A percentile compares a stretch with the other conserved stretches of the same genome.
Conservation (phyloP, 2,888 invertebrate genomes). For the Didymodactylos carnosus region DNA sequence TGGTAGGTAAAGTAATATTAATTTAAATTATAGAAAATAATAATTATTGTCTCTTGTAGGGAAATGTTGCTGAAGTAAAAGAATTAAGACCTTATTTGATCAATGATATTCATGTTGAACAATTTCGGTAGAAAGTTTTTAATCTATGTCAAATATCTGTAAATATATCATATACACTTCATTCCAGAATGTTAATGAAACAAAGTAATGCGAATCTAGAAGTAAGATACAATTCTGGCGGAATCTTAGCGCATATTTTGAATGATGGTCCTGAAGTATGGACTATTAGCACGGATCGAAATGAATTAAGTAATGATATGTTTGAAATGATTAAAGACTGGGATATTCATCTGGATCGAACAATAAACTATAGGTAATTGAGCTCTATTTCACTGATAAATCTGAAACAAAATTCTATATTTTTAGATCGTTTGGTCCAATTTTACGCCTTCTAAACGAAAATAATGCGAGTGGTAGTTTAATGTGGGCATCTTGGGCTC, state of each 20-base stretch:
- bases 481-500: slow-evolving; percentile 90
- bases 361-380: slow-evolving; percentile 68
- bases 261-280: slow-evolving; percentile 69
- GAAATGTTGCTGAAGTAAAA: slow-evolving; percentile 84
- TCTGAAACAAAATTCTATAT: slow-evolving; percentile 14
- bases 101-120: slow-evolving; percentile 58
- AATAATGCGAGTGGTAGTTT: slow-evolving; percentile 71
- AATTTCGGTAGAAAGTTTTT: slow-evolving; percentile 42
- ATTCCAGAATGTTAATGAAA: neutral
- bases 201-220: slow-evolving; percentile 57
- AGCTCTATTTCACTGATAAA: neutral
- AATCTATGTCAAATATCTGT: neutral
- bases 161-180: neutral
- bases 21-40: too few species aligned
- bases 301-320: slow-evolving; percentile 48
- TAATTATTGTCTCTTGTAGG: too few species aligned
- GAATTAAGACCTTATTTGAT: slow-evolving; percentile 59
- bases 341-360: slow-evolving; percentile 64
- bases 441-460: slow-evolving; percentile 53
- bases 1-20: slow-evolving; percentile 27
- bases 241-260: slow-evolving; percentile 79
- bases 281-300: slow-evolving; percentile 43
- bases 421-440: slow-evolving; percentile 76
- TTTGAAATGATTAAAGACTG: slow-evolving; percentile 63
- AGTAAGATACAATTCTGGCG: slow-evolving; percentile 84